These are phyloP conservation scores for Merops nubicus DNA, from an alignment of 2,113 vertebrate genomes.

Conservation along the genomic window DNA sequence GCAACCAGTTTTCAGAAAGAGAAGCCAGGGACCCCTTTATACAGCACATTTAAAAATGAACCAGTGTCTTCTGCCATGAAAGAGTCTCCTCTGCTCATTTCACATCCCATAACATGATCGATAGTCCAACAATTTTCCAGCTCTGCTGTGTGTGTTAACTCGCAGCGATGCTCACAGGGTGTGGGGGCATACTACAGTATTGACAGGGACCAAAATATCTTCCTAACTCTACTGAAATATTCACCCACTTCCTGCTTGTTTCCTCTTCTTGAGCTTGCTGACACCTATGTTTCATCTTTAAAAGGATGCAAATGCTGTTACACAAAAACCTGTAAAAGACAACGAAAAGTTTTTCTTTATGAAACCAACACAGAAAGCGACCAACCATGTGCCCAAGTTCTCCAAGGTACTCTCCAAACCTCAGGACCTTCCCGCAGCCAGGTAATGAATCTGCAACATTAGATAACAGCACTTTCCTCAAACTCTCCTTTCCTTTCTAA, in stretches of 20 bases:
- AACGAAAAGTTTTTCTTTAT: neutral
- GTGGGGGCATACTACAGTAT: neutral
- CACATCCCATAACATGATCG: neutral
- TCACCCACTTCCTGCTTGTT: neutral
- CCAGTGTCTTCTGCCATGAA: neutral
- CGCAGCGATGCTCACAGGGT: neutral
- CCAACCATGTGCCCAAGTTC: neutral
- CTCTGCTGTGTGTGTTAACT: neutral
- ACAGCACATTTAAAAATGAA: neutral
- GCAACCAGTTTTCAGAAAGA: neutral
- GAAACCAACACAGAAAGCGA: neutral
- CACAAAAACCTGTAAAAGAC: neutral
- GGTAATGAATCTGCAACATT: neutral
- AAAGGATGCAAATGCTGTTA: neutral
- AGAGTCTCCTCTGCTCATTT: neutral
- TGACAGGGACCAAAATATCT: neutral
- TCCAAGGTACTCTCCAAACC: neutral
- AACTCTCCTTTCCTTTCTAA: neutral
- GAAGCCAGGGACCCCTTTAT: neutral
- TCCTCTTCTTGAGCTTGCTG: neutral
- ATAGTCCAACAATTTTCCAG: neutral
- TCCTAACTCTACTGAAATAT: neutral
- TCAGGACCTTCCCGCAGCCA: neutral
- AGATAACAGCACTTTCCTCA: neutral
- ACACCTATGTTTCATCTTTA: accelerated